Base-by-base conservation (phyloP, 64 coral and sea anemone species). In the Hydrozoanthus tunicans region DNA sequence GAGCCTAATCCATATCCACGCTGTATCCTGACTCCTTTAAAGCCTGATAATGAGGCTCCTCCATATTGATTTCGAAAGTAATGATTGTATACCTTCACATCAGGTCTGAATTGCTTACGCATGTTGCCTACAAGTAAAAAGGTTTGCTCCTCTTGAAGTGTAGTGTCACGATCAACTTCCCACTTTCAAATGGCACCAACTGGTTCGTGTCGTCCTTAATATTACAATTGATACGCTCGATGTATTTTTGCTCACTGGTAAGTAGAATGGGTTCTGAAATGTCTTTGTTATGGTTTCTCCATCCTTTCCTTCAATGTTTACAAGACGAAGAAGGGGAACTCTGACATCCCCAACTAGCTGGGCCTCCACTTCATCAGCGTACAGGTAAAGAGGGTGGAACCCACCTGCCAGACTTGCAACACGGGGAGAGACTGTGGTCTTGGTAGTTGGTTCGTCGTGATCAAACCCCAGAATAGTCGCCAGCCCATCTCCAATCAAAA, bases 261-360 rank as follows among this genome's bases (percentile, higher is more conserved):
- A 78, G 62, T 68, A 91, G 62, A 52, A 78, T 7, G 78, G 66
- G 59, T 91, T 78, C 56, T 71, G 78, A 81, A 91, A 91, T 56
- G 76, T 81, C 7, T 51, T 26, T 12, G 77, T 65, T 1, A 91
- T 17, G 0, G 13, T 91, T 6, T 81, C 64, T 20, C 78, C 90
- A 43, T 43, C 32, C 32, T 43, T 43, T 43, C 32, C 32, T 43
- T 43, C 32, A 43, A 2, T 43, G 32, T 53, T 91, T 62, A 17
- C 70, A 70, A 91, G 12, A 91, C 23, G 2, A 78, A 91, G 1
- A 13, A 7, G 32, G 32, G 32, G 2, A 43, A 43, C 32, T 43
- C 32, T 43, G 2, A 43, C 32, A 43, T 43, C 32, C 32, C 32
- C 32, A 43, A 43, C 32, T 43, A 43, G 20, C 20, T 20, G 20